These are phyloP conservation scores for Trachops cirrhosus DNA, from an alignment of 2,797 vertebrate species.

Conservation along the genomic window DNA sequence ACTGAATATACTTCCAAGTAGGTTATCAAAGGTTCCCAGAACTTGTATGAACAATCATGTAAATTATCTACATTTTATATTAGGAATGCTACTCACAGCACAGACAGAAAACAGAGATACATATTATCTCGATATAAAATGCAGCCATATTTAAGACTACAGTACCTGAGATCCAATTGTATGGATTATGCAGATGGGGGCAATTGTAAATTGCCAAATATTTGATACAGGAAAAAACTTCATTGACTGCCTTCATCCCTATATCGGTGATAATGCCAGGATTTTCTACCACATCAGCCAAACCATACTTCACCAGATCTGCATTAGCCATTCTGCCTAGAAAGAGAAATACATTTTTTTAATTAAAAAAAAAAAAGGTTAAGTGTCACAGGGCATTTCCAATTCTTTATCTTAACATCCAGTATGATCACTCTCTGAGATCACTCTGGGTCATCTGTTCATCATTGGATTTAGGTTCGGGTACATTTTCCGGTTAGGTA, in stretches of 20 bases:
- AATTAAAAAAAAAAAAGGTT: background rate
- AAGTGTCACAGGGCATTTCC: background rate
- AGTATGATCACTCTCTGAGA: background rate
- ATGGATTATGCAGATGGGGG: constrained; percentile 97
- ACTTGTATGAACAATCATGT: background rate
- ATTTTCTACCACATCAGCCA: constrained; percentile 98
- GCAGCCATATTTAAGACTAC: background rate
- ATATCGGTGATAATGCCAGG: constrained; percentile 99
- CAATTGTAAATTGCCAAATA: constrained; percentile 99
- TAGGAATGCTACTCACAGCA: constrained; percentile 1
- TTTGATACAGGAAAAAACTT: constrained; percentile 98
- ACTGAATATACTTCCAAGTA: background rate
- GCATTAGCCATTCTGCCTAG: constrained; percentile 97
- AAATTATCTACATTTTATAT: background rate
- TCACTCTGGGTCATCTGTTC: background rate
- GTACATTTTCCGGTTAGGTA: background rate
- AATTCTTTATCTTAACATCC: background rate
- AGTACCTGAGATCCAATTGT: constrained; percentile 98
- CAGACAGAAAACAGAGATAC: background rate
- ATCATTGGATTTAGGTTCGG: background rate
- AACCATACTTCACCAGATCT: constrained; percentile 96
- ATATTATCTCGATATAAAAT: background rate
- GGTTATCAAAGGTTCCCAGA: constrained; percentile 9
- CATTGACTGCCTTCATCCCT: constrained; percentile 98
- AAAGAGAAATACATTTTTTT: constrained; percentile 24